Percentiles rank a stretch among this genome's conserved stretches.
These are phyloP conservation scores for Hemitrygon akajei DNA, from an alignment of 2,797 vertebrate genomes.

Conservation along the genomic window DNA sequence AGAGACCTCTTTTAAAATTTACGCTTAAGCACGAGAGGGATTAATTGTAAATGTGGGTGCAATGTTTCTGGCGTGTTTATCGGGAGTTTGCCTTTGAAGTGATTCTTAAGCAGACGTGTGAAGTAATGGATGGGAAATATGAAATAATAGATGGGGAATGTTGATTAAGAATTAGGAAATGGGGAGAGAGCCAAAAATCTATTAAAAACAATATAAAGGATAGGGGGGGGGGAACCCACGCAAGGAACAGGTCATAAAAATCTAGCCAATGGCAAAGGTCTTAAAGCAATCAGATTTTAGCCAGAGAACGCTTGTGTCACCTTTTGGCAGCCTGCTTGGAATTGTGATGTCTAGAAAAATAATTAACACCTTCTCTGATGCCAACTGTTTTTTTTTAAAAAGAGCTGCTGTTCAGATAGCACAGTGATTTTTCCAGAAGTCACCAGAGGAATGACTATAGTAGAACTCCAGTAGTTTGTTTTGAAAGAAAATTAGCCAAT, in stretches of 20 bases:
- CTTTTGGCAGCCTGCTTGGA: not conserved
- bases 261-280: not conserved
- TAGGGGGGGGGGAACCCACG: not conserved
- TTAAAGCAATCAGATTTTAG: not conserved
- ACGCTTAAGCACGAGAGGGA: not conserved
- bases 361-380: not conserved
- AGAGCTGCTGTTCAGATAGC: not conserved
- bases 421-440: not conserved
- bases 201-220: constrained; percentile 15
- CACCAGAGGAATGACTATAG: not conserved
- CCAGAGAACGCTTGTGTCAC: not conserved
- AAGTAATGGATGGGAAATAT: constrained; percentile 23
- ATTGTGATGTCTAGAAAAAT: constrained; percentile 7
- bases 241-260: constrained; percentile 7
- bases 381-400: not conserved
- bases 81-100: not conserved
- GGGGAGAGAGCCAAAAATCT: not conserved
- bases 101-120: not conserved
- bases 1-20: not conserved
- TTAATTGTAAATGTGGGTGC: not conserved
- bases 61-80: constrained; percentile 15
- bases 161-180: constrained; percentile 5
- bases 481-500: not conserved
- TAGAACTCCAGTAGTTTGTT: not conserved
- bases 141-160: constrained; percentile 27